Evolutionary conservation across 1,140 invertebrate genomes (phyloP).

Genomic region (Scylla paramamosain): DNA sequence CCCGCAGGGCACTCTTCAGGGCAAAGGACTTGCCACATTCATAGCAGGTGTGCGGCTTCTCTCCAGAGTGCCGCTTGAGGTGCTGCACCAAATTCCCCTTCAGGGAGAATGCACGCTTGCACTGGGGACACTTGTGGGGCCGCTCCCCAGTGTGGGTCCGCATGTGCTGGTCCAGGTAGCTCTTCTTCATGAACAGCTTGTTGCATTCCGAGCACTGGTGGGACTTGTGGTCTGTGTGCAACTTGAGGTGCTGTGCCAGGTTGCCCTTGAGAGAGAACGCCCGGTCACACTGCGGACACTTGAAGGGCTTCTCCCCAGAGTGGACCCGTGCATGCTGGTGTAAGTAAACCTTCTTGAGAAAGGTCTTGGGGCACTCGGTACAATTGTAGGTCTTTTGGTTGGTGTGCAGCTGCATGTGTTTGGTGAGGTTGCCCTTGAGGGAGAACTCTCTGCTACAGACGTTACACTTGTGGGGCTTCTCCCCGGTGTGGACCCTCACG

Average conservation of each 20-base stretch:
- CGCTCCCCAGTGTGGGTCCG: slow-evolving; percentile 82
- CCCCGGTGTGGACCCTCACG: slow-evolving; percentile 79
- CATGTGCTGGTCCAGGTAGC: slow-evolving; percentile 78
- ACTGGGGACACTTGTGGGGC: slow-evolving; percentile 91
- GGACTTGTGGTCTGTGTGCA: slow-evolving; percentile 70
- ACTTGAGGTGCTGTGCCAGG: slow-evolving; percentile 61
- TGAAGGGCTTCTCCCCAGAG: slow-evolving; percentile 64
- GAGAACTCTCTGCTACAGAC: slow-evolving; percentile 95
- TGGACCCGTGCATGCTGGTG: slow-evolving; percentile 68
- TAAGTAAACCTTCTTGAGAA: slow-evolving; percentile 63
- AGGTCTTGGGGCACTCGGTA: slow-evolving; percentile 54
- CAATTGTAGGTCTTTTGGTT: slow-evolving; percentile 69
- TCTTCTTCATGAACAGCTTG: slow-evolving; percentile 71
- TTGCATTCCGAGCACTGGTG: slow-evolving; percentile 67
- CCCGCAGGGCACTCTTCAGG: slow-evolving; percentile 59
- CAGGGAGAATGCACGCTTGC: slow-evolving; percentile 94
- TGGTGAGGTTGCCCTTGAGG: slow-evolving; percentile 95
- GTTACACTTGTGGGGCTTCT: slow-evolving; percentile 91
- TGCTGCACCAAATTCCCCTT: slow-evolving; percentile 89
- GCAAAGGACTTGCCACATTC: slow-evolving; percentile 69
- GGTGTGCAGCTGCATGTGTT: slow-evolving; percentile 83
- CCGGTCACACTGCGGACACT: slow-evolving; percentile 55
- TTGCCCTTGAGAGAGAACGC: slow-evolving; percentile 70
- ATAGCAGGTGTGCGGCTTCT: slow-evolving; percentile 57
- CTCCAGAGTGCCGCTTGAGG: slow-evolving; percentile 62